phyloP scores from a whole-genome alignment of 2,888 invertebrate species.

The Phrixothrix hirtus region DNA sequence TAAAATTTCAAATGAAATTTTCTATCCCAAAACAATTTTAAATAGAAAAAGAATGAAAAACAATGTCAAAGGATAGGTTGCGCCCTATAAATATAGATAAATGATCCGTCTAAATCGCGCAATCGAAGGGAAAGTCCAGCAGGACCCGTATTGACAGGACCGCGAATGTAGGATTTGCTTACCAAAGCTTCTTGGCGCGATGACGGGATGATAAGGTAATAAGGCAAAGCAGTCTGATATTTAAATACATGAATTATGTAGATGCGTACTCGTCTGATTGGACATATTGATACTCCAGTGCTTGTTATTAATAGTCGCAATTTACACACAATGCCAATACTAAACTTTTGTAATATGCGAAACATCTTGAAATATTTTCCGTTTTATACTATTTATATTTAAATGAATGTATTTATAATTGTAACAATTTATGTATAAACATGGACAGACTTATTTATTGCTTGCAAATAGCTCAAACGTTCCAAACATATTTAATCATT shows the following conservation, averaged over 20 bases:
- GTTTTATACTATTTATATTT: constrained; percentile 56
- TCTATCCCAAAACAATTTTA: constrained; percentile 17
- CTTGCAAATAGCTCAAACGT: too few species aligned
- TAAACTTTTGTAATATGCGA: constrained; percentile 38
- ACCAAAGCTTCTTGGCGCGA: constrained; percentile 37
- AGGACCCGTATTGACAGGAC: constrained; percentile 33
- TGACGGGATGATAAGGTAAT: constrained; percentile 56
- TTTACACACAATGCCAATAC: constrained; percentile 55
- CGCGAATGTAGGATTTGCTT: constrained; percentile 34
- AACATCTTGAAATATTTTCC: constrained; percentile 38
- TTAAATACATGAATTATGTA: constrained; percentile 59
- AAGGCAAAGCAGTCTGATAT: constrained; percentile 53
- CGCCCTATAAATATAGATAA: constrained; percentile 38
- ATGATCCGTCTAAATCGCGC: constrained; percentile 41
- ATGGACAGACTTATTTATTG: constrained; percentile 4
- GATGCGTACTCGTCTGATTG: constrained; percentile 57
- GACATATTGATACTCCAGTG: constrained; percentile 58
- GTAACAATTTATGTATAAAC: constrained; percentile 29
- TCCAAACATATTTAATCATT: too few species aligned
- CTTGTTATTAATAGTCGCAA: constrained; percentile 56
- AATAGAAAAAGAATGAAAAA: constrained; percentile 30
- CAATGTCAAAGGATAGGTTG: constrained; percentile 35
- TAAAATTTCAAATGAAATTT: too few species aligned
- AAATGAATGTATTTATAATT: constrained; percentile 53
- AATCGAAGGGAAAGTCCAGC: constrained; percentile 36